Evolutionary conservation across 2,797 vertebrate species (phyloP).

Genomic region (Rhadinocentrus ornatus): DNA sequence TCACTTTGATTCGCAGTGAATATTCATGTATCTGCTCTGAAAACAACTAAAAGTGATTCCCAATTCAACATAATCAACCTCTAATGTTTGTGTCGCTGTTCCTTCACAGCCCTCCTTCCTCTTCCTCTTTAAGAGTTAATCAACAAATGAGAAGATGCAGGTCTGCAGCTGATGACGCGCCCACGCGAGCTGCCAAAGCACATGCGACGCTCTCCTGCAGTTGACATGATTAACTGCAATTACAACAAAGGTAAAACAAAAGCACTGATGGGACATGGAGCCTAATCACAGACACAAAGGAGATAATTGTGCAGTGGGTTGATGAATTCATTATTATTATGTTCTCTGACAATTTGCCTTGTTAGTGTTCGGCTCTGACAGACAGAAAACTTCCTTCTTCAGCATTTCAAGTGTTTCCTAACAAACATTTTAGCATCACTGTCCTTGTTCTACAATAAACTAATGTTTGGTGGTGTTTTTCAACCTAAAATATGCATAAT

Average conservation of each 20-base stretch:
- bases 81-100: conserved; percentile 47
- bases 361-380: conserved; percentile 1
- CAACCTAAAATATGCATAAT: accelerated
- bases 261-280: conserved; percentile 50
- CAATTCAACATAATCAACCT: conserved; percentile 27
- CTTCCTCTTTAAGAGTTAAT: conserved; percentile 44
- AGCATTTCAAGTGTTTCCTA: no score
- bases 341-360: conserved; percentile 37
- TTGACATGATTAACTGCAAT: conserved; percentile 65
- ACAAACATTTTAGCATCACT: background rate
- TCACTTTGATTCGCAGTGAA: conserved; percentile 33
- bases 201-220: conserved; percentile 18
- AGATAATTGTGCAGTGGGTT: conserved; percentile 49
- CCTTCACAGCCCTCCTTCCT: conserved; percentile 39
- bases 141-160: conserved; percentile 64
- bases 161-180: conserved; percentile 55
- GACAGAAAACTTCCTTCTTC: conserved; percentile 21
- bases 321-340: conserved; percentile 53
- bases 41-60: background rate
- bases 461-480: background rate
- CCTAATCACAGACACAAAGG: conserved; percentile 66
- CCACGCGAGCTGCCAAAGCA: conserved; percentile 9
- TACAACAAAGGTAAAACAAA: conserved; percentile 68
- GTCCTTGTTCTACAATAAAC: background rate
- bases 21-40: conserved; percentile 27